A percentile compares a stretch with the other conserved stretches of the same genome.
These are phyloP conservation scores for Notospermus geniculatus DNA, from an alignment of 1,140 invertebrate genomes.

Conservation along the genomic window DNA sequence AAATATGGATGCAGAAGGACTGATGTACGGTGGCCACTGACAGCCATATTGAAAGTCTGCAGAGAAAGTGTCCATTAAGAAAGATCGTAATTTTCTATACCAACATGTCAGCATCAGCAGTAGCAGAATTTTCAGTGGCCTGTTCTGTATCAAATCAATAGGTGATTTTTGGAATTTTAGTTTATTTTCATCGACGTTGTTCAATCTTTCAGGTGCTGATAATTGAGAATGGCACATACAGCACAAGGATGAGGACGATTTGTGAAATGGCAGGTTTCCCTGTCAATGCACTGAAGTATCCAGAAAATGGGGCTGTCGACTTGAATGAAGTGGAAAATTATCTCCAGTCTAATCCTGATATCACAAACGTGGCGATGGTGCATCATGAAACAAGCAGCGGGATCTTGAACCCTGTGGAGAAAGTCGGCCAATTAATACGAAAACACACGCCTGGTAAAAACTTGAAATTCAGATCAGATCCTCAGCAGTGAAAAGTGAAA, in stretches of 20 bases:
- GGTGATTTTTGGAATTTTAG: no score
- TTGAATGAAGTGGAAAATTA: conserved; percentile 34
- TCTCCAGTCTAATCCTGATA: conserved; percentile 34
- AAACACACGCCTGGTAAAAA: conserved; percentile 41
- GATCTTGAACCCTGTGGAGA: conserved; percentile 57
- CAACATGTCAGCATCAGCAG: no score
- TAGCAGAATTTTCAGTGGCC: no score
- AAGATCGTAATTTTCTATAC: no score
- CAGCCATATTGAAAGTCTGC: no score
- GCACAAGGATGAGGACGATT: conserved; percentile 56
- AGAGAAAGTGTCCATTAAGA: no score
- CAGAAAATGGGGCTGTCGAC: conserved; percentile 51
- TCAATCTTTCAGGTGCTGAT: conserved; percentile 53
- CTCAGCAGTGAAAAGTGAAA: no score
- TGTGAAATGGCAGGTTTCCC: conserved; percentile 51
- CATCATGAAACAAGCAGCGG: conserved; percentile 61
- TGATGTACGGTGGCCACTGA: no score
- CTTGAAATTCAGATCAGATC: no score
- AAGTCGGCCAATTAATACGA: conserved; percentile 54
- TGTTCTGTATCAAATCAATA: no score
- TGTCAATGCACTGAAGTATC: conserved; percentile 45
- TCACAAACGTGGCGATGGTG: conserved; percentile 53
- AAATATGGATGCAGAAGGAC: no score
- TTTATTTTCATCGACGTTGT: no score
- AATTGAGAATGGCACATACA: conserved; percentile 59